Conservation (phyloP, 2,888 invertebrate species). For the Andrena minutula region DNA sequence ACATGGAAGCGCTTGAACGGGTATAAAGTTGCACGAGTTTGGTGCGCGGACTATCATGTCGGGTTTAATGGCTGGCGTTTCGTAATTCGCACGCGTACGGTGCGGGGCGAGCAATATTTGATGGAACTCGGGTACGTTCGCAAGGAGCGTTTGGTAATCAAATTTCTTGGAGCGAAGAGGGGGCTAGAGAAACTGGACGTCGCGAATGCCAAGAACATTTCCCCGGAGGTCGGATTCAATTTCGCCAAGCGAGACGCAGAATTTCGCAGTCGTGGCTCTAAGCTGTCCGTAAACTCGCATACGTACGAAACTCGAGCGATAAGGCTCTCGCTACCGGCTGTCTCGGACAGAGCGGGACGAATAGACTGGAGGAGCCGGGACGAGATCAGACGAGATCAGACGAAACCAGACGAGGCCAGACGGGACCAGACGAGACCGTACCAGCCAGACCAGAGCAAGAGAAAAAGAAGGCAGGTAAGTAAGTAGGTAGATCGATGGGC, state of each 20-base stretch:
- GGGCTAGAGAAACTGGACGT: constrained; percentile 56
- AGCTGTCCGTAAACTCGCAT: constrained; percentile 70
- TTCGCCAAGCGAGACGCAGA: constrained; percentile 77
- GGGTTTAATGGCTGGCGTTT: not conserved
- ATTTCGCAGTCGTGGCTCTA: constrained; percentile 74
- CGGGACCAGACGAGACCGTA: not conserved
- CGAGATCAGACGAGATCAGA: constrained; percentile 16
- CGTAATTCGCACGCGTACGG: not conserved
- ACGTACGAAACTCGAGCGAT: constrained; percentile 74
- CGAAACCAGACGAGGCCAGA: constrained; percentile 12
- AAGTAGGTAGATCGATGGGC: constrained; percentile 33
- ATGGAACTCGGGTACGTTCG: not conserved
- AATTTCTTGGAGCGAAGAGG: constrained; percentile 61
- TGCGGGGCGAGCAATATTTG: no score
- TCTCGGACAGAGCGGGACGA: constrained; percentile 44
- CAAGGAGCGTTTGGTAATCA: constrained; percentile 67
- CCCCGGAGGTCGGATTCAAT: constrained; percentile 81
- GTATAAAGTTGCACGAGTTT: not conserved
- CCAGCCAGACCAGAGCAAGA: not conserved
- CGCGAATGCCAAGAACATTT: constrained; percentile 76
- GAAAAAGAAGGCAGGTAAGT: constrained; percentile 22
- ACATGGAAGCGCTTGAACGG: not conserved
- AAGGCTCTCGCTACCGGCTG: constrained; percentile 72
- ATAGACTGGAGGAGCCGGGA: not conserved
- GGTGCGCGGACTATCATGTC: not conserved